Percentiles rank a stretch among this genome's conserved stretches.
Evolutionary conservation across 2,113 vertebrate genomes (phyloP).

Genomic region (Dromaius novaehollandiae): DNA sequence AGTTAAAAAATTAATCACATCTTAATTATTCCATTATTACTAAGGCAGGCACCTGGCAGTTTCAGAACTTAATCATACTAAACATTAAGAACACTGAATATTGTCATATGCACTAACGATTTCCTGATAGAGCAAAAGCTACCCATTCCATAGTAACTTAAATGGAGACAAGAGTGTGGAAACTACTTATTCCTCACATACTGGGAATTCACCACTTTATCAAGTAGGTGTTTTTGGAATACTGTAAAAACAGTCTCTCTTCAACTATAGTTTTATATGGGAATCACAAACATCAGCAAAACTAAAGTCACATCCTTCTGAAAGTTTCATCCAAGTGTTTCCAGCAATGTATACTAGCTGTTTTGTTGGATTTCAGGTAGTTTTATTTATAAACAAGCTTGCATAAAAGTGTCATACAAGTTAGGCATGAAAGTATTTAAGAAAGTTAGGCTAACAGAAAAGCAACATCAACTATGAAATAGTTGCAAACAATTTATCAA

Average conservation of each 20-base stretch:
- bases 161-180: neutral
- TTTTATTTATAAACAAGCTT: neutral
- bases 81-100: neutral
- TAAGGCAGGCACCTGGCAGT: conserved; percentile 2
- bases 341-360: neutral
- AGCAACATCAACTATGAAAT: conserved; percentile 24
- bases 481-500: conserved; percentile 31
- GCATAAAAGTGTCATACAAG: neutral
- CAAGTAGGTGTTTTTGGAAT: neutral
- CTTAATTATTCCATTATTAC: neutral
- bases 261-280: neutral
- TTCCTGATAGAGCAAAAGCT: neutral
- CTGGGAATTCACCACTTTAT: neutral
- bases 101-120: neutral
- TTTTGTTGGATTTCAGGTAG: neutral
- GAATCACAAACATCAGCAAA: neutral
- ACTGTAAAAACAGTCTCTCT: neutral
- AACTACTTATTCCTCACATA: neutral
- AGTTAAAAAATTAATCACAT: conserved; percentile 10
- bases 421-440: conserved; percentile 37
- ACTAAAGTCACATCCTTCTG: neutral
- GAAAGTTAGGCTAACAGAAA: conserved; percentile 49
- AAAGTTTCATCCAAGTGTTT: neutral
- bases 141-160: neutral
- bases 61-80: neutral